Evolutionary conservation across 2,113 vertebrate species (phyloP).

Genomic region (Nothoprocta perdicaria): DNA sequence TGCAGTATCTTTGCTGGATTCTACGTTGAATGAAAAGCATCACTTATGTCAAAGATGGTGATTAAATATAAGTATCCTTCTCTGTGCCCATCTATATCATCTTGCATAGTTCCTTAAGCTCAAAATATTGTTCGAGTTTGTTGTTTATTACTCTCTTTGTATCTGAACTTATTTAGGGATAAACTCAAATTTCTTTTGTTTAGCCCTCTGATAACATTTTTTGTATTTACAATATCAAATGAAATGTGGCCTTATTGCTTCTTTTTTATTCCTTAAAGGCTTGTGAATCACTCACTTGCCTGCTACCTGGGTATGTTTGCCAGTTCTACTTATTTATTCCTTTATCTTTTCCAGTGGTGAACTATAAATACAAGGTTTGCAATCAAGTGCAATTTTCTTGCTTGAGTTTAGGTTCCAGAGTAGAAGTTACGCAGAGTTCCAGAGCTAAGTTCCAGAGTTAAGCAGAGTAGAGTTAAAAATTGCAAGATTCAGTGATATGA

Average conservation of each 20-base stretch:
- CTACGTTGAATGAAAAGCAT: not conserved
- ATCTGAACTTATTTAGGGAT: not conserved
- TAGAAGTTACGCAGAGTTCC: not conserved
- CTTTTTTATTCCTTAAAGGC: not conserved
- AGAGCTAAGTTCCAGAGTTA: not conserved
- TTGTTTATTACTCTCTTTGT: not conserved
- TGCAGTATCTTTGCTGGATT: not conserved
- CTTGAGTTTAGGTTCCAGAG: not conserved
- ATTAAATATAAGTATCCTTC: not conserved
- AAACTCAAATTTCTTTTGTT: not conserved
- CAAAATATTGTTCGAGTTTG: not conserved
- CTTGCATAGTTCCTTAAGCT: not conserved
- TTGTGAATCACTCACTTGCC: not conserved
- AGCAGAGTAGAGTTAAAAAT: not conserved
- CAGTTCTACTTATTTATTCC: not conserved
- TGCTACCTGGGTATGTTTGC: not conserved
- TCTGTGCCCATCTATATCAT: not conserved
- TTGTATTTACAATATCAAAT: not conserved
- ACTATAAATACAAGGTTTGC: not conserved
- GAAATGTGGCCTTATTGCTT: not conserved
- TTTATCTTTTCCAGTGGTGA: not conserved
- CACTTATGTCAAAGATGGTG: not conserved
- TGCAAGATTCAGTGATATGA: not conserved
- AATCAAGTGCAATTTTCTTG: not conserved
- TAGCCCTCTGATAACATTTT: not conserved